A percentile compares a stretch with the other conserved stretches of the same genome.
phyloP scores from a whole-genome alignment of 37 sponge, comb jelly and placozoan genomes.

The Haliclona indistincta region DNA sequence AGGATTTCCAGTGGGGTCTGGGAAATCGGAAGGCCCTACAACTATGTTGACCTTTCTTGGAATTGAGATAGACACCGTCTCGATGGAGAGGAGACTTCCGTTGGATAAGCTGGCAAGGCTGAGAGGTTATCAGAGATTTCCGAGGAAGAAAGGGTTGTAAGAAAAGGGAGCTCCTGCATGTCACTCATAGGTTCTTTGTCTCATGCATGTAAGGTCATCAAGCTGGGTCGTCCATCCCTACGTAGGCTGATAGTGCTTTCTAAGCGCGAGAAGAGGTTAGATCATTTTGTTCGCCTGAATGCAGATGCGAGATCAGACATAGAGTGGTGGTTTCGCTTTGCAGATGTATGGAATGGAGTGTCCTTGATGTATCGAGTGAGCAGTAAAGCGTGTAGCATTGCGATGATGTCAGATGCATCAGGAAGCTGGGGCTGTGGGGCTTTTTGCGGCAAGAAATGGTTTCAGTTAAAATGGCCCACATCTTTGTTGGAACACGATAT shows the following conservation, averaged over 20 bases:
- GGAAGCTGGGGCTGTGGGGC: conserved; percentile 53
- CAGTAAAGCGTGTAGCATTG: background rate
- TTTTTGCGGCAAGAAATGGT: conserved; percentile 16
- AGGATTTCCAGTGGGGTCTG: conserved; percentile 17
- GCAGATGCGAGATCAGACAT: conserved; percentile 21
- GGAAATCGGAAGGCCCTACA: conserved; percentile 14
- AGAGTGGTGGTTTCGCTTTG: conserved; percentile 19
- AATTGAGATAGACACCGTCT: conserved; percentile 5
- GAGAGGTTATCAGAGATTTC: background rate
- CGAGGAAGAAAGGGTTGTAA: conserved; percentile 7
- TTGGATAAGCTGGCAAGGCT: too few relatives aligned
- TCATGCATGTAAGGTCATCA: conserved; percentile 21
- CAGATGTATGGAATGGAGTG: conserved; percentile 8
- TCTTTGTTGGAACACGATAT: conserved; percentile 14
- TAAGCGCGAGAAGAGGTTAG: background rate
- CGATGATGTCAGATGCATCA: conserved; percentile 35
- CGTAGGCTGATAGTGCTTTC: conserved; percentile 37
- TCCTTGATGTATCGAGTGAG: background rate
- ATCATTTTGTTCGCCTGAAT: conserved; percentile 19
- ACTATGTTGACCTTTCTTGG: conserved; percentile 11
- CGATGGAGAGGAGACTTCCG: too few relatives aligned
- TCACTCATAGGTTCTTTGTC: conserved; percentile 22
- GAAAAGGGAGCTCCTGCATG: conserved; percentile 27
- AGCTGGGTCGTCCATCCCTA: conserved; percentile 22
- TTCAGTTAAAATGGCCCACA: conserved; percentile 31